These are phyloP conservation scores for Acanthisitta chloris DNA, from an alignment of 2,113 vertebrate species.

Conservation along the genomic window DNA sequence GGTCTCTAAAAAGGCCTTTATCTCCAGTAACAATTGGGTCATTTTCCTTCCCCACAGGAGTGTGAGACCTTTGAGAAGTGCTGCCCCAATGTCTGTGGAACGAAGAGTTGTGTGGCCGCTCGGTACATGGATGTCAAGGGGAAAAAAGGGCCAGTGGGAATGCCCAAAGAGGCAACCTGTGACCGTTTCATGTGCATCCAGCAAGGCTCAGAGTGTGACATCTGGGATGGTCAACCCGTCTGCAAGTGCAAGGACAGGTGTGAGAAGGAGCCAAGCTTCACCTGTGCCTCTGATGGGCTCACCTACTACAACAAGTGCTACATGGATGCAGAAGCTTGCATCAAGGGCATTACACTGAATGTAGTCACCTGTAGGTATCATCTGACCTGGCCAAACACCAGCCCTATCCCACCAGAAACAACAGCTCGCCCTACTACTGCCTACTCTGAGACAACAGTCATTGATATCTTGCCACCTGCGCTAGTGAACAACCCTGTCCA, in stretches of 20 bases:
- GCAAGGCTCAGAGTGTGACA: constrained; percentile 93
- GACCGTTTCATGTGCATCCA: constrained; percentile 91
- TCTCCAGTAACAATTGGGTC: neutral
- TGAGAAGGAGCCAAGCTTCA: constrained; percentile 94
- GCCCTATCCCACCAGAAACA: constrained; percentile 83
- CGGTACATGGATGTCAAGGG: constrained; percentile 86
- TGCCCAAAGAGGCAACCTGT: constrained; percentile 87
- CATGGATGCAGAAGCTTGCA: constrained; percentile 97
- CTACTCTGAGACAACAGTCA: constrained; percentile 77
- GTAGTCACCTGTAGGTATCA: constrained; percentile 92
- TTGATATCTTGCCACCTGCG: constrained; percentile 73
- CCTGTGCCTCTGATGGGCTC: constrained; percentile 94
- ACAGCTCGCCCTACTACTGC: constrained; percentile 86
- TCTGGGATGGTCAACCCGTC: constrained; percentile 93
- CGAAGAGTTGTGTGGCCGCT: constrained; percentile 91
- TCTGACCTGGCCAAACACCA: constrained; percentile 89
- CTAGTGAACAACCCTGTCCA: constrained; percentile 78
- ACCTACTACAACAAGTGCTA: constrained; percentile 98
- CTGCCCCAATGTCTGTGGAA: constrained; percentile 95
- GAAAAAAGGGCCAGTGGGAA: constrained; percentile 83
- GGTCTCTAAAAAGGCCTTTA: neutral
- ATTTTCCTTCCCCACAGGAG: constrained; percentile 74
- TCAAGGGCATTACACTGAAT: constrained; percentile 86
- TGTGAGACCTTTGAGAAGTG: constrained; percentile 95
- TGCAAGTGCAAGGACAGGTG: constrained; percentile 95